These are phyloP conservation scores for Strongylocentrotus purpuratus DNA, from an alignment of 35 echinoderm and acorn worm genomes.

Conservation along the genomic window DNA sequence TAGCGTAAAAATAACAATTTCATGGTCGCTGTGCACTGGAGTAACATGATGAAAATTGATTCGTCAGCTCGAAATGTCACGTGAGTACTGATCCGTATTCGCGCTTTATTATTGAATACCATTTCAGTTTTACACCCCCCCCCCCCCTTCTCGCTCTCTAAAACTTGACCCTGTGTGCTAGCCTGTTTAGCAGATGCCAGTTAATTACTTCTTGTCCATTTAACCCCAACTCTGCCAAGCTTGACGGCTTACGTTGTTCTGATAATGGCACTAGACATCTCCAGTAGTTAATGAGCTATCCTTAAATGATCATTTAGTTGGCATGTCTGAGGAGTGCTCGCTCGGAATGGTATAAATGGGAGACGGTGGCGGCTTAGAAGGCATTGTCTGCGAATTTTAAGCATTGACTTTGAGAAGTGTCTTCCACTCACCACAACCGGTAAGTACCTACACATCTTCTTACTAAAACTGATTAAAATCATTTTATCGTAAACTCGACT, in stretches of 20 bases:
- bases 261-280: background rate
- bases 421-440: background rate
- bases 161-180: background rate
- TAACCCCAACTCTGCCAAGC: background rate
- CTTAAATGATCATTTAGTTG: background rate
- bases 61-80: slow-evolving; percentile 1
- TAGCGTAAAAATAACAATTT: slow-evolving; percentile 1
- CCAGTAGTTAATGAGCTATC: background rate
- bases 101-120: background rate
- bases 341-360: background rate
- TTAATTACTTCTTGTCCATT: background rate
- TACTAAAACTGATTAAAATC: too few species aligned
- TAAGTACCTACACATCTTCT: background rate
- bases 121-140: background rate
- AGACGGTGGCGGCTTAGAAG: background rate
- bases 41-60: slow-evolving; percentile 13
- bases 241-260: background rate
- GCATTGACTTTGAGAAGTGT: slow-evolving; percentile 16
- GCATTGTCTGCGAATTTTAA: background rate
- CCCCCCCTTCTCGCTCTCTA: background rate
- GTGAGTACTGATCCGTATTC: background rate
- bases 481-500: too few species aligned
- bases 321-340: background rate
- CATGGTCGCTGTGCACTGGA: background rate
- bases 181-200: background rate